Base-by-base conservation (phyloP, 2,113 vertebrate genomes). In the Misgurnus mizolepis region DNA sequence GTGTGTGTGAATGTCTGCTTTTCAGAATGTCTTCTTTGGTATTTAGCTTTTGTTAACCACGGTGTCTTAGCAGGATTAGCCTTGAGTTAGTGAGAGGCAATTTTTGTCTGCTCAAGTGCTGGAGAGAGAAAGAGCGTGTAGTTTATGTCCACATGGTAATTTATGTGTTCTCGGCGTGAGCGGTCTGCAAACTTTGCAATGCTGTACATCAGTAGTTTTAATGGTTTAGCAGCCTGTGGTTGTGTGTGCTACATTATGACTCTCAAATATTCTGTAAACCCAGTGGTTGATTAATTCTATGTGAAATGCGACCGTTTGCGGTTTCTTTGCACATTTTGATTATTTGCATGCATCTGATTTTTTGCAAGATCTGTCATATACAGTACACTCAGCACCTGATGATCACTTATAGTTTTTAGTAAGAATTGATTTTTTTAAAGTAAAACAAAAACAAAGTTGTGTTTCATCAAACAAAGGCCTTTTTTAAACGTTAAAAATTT, bases 11-110 rank as follows among this genome's bases (percentile, higher is more conserved):
- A 53, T 67, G 64, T 84, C 49, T 71, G 66, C 67, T 75, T 66
- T 64, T 85, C 84, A 84, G 71, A 79, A 80, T 62, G 71, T 80
- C 60, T 64, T 82, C 65, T 81, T 75, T 71, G 83, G 78, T 79
- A 84, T 81, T 70, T 73, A 80, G 82, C 53, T 73, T 82, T 66
- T 77, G 75, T 69, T 65, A 85, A 74, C 67, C 75, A 79, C 56
- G 6, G 55, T 69, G 74, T 79, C 77, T 71, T 43, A 72, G 67
- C 73, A 76, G 83, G 73, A 84, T 83, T 83, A 78, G 78, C 80
- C 62, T 64, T 9, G 22, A 82, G 84, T 82, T 75, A 74, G 79
- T 60, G 53, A 76, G 74, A 69, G 71, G 79, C 64, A 43, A 67
- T 80, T 80, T 80, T 65, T 66, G 49, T 66, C 58, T 45, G 22